Evolutionary conservation across 2,888 invertebrate species (phyloP), one percentile per base, ranked within the genome.

Genomic region (Stictocephala bisonia): DNA sequence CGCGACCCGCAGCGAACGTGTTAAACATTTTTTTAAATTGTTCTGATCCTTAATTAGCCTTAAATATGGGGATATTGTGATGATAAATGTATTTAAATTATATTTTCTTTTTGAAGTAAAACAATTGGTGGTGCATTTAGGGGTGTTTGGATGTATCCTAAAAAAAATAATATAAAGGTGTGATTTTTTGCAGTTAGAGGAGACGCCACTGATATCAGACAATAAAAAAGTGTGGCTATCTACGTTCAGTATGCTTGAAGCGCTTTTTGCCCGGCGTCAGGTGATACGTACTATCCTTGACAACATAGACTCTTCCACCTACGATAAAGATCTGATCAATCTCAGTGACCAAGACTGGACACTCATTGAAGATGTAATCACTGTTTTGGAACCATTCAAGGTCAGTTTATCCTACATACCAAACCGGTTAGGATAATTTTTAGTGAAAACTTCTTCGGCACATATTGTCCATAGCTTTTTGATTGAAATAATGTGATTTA

Each of bases 331-430:
- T 3, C 73, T 77, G 3, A 76, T 84, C 11, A 81, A 83, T 51
- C 75, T 86, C 1, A 79, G 80, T 3, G 80, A 81, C 1, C 82
- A 84, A 0, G 84, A 86, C 20, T 86, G 86, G 86, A 81, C 82
- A 50, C 77, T 85, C 3, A 79, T 86, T 6, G 83, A 83, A 50
- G 85, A 86, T 76, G 79, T 86, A 4, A 82, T 86, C 2, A 81
- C 80, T 35, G 85, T 85, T 13, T 80, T 86, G 1, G 84, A 85
- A 53, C 86, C 86, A 1, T 85, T 86, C 51, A 86, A 86, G 82
- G 81, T 81, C 71, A 27, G 51, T 44, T 9, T 31, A 27, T 20
- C n/a, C n/a, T n/a, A n/a, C n/a, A n/a, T n/a, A n/a, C n/a, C n/a
- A n/a, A n/a, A n/a, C n/a, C n/a, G n/a, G n/a, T n/a, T n/a, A n/a